Evolutionary conservation across 2,113 vertebrate genomes (phyloP).

Genomic region (Guaruba guarouba): DNA sequence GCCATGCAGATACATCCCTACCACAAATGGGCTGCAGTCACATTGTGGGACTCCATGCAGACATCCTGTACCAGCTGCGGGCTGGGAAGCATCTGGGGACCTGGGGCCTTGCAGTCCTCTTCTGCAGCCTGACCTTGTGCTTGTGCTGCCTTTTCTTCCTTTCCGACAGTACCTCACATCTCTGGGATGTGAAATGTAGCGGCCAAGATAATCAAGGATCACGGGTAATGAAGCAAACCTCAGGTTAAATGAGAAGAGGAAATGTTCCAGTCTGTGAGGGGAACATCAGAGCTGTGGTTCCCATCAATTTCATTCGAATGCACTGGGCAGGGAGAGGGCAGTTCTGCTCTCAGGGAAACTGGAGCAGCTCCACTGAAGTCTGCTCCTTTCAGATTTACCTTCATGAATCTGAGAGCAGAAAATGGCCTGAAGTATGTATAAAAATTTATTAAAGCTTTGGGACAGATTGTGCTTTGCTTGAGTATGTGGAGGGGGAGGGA

Average conservation of each 20-base stretch:
- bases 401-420: not conserved
- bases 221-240: not conserved
- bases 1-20: not conserved
- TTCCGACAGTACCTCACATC: not conserved
- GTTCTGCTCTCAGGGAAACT: not conserved
- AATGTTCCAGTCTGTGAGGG: not conserved
- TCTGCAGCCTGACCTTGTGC: not conserved
- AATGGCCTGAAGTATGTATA: not conserved
- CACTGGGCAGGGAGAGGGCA: not conserved
- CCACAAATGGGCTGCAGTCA: not conserved
- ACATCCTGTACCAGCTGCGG: not conserved
- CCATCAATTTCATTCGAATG: fast-evolving
- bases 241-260: not conserved
- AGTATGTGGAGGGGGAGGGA: not conserved
- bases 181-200: not conserved
- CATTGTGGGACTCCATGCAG: not conserved
- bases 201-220: not conserved
- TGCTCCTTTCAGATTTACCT: not conserved
- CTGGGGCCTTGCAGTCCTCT: not conserved
- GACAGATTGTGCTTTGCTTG: not conserved
- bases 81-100: not conserved
- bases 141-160: not conserved
- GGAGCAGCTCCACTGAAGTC: not conserved
- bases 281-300: not conserved
- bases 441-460: constrained; percentile 36